phyloP scores from a whole-genome alignment of 2,113 vertebrate genomes.

The Notiomystis cincta region DNA sequence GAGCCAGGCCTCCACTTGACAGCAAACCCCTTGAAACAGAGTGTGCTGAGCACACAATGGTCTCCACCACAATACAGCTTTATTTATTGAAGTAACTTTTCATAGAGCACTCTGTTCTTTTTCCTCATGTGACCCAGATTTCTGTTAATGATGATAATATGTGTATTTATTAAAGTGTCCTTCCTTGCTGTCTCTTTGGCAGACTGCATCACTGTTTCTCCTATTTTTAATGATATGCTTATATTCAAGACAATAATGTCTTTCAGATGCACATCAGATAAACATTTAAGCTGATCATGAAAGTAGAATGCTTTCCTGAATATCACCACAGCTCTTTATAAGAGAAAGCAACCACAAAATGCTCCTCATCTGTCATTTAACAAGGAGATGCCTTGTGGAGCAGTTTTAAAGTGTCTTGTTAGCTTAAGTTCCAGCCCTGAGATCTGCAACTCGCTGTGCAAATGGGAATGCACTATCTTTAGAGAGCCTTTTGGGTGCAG shows the following conservation, averaged over 20 bases:
- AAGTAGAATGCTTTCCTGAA: not conserved
- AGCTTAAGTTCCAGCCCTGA: not conserved
- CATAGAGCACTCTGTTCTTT: slow-evolving; percentile 14
- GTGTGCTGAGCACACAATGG: not conserved
- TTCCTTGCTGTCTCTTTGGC: not conserved
- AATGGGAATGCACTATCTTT: not conserved
- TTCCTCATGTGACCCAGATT: slow-evolving; percentile 2
- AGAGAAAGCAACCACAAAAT: slow-evolving; percentile 5
- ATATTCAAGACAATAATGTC: slow-evolving; percentile 7
- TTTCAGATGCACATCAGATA: slow-evolving; percentile 40
- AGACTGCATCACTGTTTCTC: not conserved
- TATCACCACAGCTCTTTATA: not conserved
- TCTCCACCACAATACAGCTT: not conserved
- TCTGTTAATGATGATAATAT: slow-evolving; percentile 7
- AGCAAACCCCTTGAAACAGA: not conserved
- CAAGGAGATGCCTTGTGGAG: not conserved
- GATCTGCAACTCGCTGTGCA: not conserved
- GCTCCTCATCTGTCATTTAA: not conserved
- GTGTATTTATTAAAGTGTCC: slow-evolving; percentile 3
- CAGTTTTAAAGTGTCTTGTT: not conserved
- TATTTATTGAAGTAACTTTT: not conserved
- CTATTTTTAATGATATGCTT: not conserved
- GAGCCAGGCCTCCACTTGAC: not conserved
- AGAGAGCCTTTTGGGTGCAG: not conserved
- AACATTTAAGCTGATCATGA: slow-evolving; percentile 6